Evolutionary conservation across 2,797 vertebrate species (phyloP).

Genomic region (Argya squamiceps): DNA sequence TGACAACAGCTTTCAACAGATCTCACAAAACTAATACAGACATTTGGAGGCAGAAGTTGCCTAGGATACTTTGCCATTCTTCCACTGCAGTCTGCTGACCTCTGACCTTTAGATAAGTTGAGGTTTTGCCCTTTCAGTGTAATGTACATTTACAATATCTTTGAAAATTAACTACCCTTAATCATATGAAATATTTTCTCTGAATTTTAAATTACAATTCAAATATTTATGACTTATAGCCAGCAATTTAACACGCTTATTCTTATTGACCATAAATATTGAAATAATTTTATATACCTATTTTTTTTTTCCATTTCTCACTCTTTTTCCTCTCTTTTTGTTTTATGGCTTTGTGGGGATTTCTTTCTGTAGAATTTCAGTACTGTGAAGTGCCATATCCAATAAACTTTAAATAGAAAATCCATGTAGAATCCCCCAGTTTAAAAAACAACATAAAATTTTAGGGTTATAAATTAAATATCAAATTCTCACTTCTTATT

Average conservation of each 20-base stretch:
- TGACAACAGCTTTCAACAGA: not conserved
- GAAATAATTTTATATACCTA: not conserved
- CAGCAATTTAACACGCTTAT: not conserved
- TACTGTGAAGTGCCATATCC: not conserved
- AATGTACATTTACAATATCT: not conserved
- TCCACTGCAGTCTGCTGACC: not conserved
- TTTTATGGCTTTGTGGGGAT: not conserved
- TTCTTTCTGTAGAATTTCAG: not conserved
- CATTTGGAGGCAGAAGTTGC: not conserved
- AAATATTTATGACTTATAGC: not conserved
- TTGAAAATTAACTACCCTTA: not conserved
- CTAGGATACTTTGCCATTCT: not conserved
- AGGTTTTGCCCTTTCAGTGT: not conserved
- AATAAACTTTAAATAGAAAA: not conserved
- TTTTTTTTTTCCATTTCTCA: not conserved
- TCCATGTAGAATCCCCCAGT: rapidly evolving
- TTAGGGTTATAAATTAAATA: not conserved
- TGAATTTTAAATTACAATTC: not conserved
- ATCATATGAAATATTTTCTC: not conserved
- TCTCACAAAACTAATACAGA: not conserved
- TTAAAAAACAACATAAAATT: not conserved
- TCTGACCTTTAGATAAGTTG: not conserved
- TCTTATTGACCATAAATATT: not conserved
- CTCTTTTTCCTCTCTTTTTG: not conserved
- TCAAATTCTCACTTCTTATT: not conserved